These are phyloP conservation scores for Medauroidea extradentata DNA, from an alignment of 1,140 invertebrate genomes.

Conservation along the genomic window DNA sequence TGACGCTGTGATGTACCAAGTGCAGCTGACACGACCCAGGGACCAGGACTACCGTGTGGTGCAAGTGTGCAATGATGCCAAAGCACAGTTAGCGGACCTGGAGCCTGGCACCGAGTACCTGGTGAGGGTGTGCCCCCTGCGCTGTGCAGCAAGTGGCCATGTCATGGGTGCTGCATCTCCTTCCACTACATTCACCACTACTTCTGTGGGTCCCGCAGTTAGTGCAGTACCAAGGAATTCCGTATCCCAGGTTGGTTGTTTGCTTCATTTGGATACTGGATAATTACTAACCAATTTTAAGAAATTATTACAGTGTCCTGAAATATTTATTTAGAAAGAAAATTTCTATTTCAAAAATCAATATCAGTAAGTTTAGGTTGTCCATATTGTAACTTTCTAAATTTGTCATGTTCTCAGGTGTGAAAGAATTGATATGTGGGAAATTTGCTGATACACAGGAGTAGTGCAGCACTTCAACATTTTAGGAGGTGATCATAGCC, in stretches of 20 bases:
- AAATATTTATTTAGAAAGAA: not conserved
- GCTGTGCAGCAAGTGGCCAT: conserved; percentile 51
- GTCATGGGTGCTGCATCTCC: conserved; percentile 62
- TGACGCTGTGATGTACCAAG: conserved; percentile 58
- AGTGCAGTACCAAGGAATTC: not conserved
- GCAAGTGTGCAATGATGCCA: conserved; percentile 63
- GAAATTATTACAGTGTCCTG: not conserved
- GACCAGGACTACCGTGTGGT: conserved; percentile 63
- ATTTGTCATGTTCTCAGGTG: too few species aligned
- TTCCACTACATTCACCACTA: conserved; percentile 51
- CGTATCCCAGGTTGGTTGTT: conserved; percentile 27
- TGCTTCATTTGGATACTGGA: too few species aligned
- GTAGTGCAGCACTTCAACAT: too few species aligned
- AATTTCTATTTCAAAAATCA: not conserved
- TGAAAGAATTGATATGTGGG: too few species aligned
- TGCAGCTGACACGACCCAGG: conserved; percentile 57
- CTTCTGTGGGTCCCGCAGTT: not conserved
- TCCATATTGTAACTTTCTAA: too few species aligned
- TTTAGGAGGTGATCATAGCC: too few species aligned
- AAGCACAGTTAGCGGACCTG: conserved; percentile 59
- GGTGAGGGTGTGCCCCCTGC: conserved; percentile 67
- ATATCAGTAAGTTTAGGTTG: too few species aligned
- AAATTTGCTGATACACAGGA: too few species aligned
- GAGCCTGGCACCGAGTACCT: conserved; percentile 65
- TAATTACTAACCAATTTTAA: not conserved